phyloP scores from a whole-genome alignment of 2,888 invertebrate genomes.

The Phortica okadai region DNA sequence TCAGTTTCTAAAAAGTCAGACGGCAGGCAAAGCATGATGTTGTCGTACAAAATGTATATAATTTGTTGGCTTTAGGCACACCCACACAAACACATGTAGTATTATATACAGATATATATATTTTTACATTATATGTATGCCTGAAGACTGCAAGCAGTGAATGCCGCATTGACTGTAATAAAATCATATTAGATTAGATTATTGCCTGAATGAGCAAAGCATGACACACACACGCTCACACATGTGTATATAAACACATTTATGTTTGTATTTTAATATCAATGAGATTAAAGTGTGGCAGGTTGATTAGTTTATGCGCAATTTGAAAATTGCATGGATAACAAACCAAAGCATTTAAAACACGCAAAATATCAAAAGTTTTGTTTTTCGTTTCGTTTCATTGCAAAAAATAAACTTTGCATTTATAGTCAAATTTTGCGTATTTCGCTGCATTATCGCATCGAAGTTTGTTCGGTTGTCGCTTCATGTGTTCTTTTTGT shows the following conservation, averaged over 20 bases:
- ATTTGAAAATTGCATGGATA: slow-evolving; percentile 26
- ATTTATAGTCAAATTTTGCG: slow-evolving; percentile 14
- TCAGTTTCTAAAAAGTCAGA: not conserved
- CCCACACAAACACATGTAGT: not conserved
- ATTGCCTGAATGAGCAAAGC: not conserved
- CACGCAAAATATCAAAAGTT: slow-evolving; percentile 5
- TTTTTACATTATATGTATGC: not conserved
- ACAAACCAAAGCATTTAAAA: not conserved
- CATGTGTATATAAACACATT: not conserved
- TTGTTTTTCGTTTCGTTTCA: not conserved
- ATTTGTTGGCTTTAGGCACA: not conserved
- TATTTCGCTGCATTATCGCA: slow-evolving; percentile 29
- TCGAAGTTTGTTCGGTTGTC: slow-evolving; percentile 19
- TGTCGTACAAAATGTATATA: not conserved
- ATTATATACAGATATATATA: not conserved
- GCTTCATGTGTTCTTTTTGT: not conserved
- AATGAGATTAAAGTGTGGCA: slow-evolving; percentile 15
- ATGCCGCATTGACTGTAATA: slow-evolving; percentile 24
- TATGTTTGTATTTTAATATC: not conserved
- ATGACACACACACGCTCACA: not conserved
- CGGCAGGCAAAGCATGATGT: not conserved
- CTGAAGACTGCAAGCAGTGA: slow-evolving; percentile 4
- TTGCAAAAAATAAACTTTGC: not conserved
- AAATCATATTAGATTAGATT: slow-evolving; percentile 28
- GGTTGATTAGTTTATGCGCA: slow-evolving; percentile 33